Percentiles rank a stretch among this genome's conserved stretches.
These are phyloP conservation scores for Pomacea maculata DNA, from an alignment of 1,140 invertebrate species.

Conservation along the genomic window DNA sequence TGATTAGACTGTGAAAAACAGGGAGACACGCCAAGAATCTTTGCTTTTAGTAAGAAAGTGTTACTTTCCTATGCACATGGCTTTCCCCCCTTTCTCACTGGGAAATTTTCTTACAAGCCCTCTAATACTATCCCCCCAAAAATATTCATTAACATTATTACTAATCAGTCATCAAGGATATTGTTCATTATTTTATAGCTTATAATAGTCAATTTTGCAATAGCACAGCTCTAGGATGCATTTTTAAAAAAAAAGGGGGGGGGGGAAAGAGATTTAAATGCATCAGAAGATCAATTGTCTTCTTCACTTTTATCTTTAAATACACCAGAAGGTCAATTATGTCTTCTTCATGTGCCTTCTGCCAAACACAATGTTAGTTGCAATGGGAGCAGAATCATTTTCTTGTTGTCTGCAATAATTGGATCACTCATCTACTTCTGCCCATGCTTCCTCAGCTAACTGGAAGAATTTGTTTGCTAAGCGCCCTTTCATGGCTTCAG, in stretches of 20 bases:
- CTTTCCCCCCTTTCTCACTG: too few relatives aligned
- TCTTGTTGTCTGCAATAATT: not conserved
- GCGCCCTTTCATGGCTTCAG: constrained; percentile 70
- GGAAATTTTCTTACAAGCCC: too few relatives aligned
- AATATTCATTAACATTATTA: too few relatives aligned
- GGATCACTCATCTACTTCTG: constrained; percentile 42
- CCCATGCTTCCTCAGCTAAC: constrained; percentile 68
- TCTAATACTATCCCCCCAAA: too few relatives aligned
- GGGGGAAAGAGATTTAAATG: not conserved
- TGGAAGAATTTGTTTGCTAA: constrained; percentile 71
- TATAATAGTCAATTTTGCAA: too few relatives aligned
- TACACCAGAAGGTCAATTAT: not conserved
- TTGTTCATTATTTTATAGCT: too few relatives aligned
- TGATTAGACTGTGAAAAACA: too few relatives aligned
- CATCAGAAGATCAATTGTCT: not conserved
- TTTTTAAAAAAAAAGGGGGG: not conserved
- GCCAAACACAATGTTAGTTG: not conserved
- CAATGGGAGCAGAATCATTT: not conserved
- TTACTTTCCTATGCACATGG: too few relatives aligned
- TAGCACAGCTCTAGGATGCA: too few relatives aligned
- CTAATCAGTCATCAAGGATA: too few relatives aligned
- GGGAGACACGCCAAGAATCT: too few relatives aligned
- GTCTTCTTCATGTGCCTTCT: not conserved
- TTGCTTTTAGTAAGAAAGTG: too few relatives aligned
- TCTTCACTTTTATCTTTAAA: not conserved